phyloP scores from a whole-genome alignment of 2,113 vertebrate species.

The Datnioides undecimradiatus region DNA sequence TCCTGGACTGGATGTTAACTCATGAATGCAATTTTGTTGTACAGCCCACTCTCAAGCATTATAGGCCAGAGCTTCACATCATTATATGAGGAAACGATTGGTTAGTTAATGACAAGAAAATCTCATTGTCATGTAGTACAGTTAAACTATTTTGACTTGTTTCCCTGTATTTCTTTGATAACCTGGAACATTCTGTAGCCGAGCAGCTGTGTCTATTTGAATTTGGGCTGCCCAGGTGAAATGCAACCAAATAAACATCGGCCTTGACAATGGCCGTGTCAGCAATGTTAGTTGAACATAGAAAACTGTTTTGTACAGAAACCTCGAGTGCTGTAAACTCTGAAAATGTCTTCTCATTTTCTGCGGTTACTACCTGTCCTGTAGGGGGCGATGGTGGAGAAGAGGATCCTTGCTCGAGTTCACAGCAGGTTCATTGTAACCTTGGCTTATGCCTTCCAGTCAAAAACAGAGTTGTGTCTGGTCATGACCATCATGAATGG shows the following conservation, averaged over 20 bases:
- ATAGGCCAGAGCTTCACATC: neutral
- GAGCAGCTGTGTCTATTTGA: neutral
- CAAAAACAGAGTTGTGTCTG: conserved; percentile 90
- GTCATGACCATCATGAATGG: conserved; percentile 95
- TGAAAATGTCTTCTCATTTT: no score
- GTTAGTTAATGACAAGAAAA: neutral
- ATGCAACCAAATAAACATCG: neutral
- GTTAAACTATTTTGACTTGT: neutral
- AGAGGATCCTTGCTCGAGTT: conserved; percentile 89
- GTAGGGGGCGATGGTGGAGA: conserved; percentile 90
- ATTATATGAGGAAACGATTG: no score
- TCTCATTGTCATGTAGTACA: neutral
- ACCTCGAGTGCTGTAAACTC: no score
- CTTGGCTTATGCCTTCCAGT: conserved; percentile 90
- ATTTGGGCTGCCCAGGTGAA: neutral
- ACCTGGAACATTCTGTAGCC: neutral
- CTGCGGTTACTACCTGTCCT: conserved; percentile 23
- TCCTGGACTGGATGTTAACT: neutral
- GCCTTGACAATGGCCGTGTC: neutral
- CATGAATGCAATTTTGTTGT: neutral
- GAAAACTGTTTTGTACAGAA: neutral
- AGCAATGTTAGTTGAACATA: neutral
- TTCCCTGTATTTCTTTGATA: neutral
- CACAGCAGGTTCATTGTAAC: conserved; percentile 91
- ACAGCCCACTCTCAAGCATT: neutral